Conservation (phyloP, 2,113 vertebrate genomes). For the Sakesphorus luctuosus region DNA sequence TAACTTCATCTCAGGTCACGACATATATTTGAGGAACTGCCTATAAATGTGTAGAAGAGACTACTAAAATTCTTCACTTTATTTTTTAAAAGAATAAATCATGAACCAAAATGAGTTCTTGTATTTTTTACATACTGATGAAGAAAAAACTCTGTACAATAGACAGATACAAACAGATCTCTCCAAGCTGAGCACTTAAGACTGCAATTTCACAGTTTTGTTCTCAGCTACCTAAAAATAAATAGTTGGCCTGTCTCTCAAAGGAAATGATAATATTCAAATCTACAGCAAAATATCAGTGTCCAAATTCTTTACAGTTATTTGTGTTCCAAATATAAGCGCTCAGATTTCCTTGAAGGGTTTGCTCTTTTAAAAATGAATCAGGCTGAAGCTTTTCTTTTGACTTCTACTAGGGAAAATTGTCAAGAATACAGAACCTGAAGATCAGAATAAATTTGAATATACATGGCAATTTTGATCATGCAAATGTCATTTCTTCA, state of each 20-base stretch:
- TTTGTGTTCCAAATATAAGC: background rate
- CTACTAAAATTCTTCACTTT: background rate
- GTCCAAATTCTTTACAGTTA: background rate
- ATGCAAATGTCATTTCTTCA: background rate
- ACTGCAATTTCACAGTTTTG: background rate
- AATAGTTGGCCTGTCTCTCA: background rate
- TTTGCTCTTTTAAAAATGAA: background rate
- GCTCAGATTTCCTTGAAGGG: background rate
- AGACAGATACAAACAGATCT: background rate
- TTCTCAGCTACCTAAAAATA: background rate
- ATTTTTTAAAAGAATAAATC: background rate
- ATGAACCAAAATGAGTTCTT: background rate
- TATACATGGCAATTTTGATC: background rate
- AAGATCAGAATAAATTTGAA: background rate
- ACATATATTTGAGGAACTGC: background rate
- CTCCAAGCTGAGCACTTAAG: background rate
- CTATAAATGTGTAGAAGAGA: background rate
- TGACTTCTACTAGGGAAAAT: background rate
- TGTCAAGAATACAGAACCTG: background rate
- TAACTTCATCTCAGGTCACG: background rate
- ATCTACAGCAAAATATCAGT: background rate
- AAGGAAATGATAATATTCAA: background rate
- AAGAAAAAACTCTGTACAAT: background rate
- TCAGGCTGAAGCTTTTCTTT: background rate
- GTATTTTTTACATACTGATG: background rate